Percentiles rank a stretch among this genome's conserved stretches.
Conservation (phyloP, 2,888 invertebrate genomes). For the Orthosia gracilis region DNA sequence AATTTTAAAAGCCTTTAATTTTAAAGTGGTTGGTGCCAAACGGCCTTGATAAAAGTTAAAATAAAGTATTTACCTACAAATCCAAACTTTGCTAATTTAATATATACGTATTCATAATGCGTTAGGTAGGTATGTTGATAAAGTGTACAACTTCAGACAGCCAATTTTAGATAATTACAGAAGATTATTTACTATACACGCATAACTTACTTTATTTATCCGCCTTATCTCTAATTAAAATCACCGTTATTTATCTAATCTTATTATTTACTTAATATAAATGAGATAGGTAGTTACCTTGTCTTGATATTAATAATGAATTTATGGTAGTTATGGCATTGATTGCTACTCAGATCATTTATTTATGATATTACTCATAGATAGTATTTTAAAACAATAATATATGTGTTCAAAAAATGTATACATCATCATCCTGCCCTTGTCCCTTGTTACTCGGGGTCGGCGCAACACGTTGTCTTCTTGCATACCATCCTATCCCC, state of each 20-base stretch:
- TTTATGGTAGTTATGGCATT: neutral
- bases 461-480: no score
- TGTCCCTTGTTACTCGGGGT: no score
- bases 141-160: constrained; percentile 1
- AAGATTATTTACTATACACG: constrained; percentile 11
- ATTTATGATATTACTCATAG: no score
- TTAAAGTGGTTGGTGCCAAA: no score
- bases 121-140: neutral
- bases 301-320: neutral
- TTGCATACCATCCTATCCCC: no score
- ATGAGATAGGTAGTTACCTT: neutral
- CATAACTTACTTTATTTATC: constrained; percentile 1
- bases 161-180: constrained; percentile 15
- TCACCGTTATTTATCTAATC: constrained; percentile 26
- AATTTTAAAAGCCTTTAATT: no score
- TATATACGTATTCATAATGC: neutral
- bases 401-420: no score
- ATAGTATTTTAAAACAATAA: no score
- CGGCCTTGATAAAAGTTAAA: no score
- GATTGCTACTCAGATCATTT: no score
- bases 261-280: neutral
- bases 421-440: no score
- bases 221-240: constrained; percentile 33
- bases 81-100: neutral
- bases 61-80: neutral